Conservation (phyloP, 2,797 vertebrate genomes). For the Scarus forsteni region DNA sequence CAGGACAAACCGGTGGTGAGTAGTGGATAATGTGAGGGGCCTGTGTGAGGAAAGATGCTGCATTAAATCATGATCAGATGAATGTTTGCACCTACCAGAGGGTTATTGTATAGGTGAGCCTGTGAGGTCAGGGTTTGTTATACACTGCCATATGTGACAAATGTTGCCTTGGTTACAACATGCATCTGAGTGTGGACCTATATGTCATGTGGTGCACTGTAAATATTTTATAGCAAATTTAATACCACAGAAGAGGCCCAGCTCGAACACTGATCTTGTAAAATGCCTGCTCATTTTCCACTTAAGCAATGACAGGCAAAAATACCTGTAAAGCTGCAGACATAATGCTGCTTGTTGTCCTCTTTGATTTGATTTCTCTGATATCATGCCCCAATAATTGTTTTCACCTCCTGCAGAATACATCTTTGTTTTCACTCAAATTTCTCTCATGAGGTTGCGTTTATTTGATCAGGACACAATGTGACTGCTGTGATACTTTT, state of each 20-base stretch:
- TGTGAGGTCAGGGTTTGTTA: conserved; percentile 44
- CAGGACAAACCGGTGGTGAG: neutral
- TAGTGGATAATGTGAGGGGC: neutral
- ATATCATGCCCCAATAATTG: neutral
- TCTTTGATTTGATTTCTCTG: neutral
- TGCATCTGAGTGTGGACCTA: conserved; percentile 29
- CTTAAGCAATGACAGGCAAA: neutral
- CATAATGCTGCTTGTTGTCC: neutral
- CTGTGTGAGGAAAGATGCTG: neutral
- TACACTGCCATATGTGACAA: conserved; percentile 47
- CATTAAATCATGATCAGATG: neutral
- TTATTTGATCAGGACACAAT: conserved; percentile 14
- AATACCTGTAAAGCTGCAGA: neutral
- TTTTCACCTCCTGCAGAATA: neutral
- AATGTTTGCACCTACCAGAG: neutral
- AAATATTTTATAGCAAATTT: conserved; percentile 21
- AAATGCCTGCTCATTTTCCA: neutral
- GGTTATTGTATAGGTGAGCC: conserved; percentile 14
- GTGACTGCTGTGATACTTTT: neutral
- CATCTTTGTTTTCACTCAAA: neutral
- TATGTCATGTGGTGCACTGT: conserved; percentile 35
- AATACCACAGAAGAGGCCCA: neutral
- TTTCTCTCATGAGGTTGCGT: conserved; percentile 4
- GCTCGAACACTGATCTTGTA: neutral
- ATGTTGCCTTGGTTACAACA: conserved; percentile 30